Base-by-base conservation (phyloP, 2,888 invertebrate genomes). In the Scelioninae gen. 1 region DNA sequence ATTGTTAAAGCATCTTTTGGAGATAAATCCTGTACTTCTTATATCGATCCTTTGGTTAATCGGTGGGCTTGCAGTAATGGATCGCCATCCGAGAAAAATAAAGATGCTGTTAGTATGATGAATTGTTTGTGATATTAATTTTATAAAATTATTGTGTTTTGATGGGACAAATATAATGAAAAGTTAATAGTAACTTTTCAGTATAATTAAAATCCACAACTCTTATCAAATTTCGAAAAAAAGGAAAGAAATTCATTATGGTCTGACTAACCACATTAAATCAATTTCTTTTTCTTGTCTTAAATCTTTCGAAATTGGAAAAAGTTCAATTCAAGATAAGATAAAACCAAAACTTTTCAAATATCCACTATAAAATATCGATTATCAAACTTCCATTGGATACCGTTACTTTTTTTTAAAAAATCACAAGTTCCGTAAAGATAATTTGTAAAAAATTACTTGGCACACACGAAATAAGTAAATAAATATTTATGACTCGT, bases 1-100 rank as follows among this genome's bases (percentile, higher is more conserved):
- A 95, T 96, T 87, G 94, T 94, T n/a, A 94, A 94, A 88, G 95
- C 95, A 23, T 94, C 94, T 83, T 95, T 96, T 88, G 96, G 96
- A 11, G 94, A 94, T 88, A 95, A 96, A 89, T 93, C 93, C 82
- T 96, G 96, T 92, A 93, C 93, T 85, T 94, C 95, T 5, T 94
- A 94, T 88, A 94, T 95, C 90, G 96, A 96, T 91, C 93, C 95
- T 8, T 88, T 92, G 84, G 92, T 94, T 58, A 95, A 94, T 86
- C 94, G 96, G 71, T 95, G 95, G 95, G 94, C 94, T 88, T 96
- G 96, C 90, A 94, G 80, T 49, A 71, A 45, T 47, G 69, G 66
- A 34, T 34, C 32, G 38, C 16, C 55, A 5, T 40, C 77, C 1
- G 11, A 56, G 9, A 75, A 75, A 63, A 65, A 53, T 13, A 76